Percentiles rank a stretch among this genome's conserved stretches.
These are phyloP conservation scores for Prietella phreatophila DNA, from an alignment of 2,113 vertebrate species.

Conservation along the genomic window DNA sequence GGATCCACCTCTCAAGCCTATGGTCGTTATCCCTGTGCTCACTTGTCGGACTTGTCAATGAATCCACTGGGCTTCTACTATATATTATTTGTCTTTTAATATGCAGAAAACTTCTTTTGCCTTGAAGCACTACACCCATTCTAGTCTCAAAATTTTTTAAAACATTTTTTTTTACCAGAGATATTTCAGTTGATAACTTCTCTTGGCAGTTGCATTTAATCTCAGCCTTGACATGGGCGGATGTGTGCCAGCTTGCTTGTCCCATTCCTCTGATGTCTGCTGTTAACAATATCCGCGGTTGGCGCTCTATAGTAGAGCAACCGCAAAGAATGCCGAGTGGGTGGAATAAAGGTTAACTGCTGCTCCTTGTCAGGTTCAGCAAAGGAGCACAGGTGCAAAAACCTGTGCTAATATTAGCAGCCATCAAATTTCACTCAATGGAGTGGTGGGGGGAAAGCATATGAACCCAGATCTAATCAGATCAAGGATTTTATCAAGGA, in stretches of 20 bases:
- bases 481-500: not conserved
- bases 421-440: slow-evolving; percentile 46
- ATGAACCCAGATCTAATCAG: not conserved
- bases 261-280: slow-evolving; percentile 61
- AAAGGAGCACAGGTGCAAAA: slow-evolving; percentile 56
- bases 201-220: slow-evolving; percentile 27
- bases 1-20: slow-evolving; percentile 22
- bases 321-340: slow-evolving; percentile 73
- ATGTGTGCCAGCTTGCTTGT: slow-evolving; percentile 55
- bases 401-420: slow-evolving; percentile 54
- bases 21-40: slow-evolving; percentile 19
- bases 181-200: not conserved
- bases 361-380: slow-evolving; percentile 54
- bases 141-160: not conserved
- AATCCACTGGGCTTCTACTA: not conserved
- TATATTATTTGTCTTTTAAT: not conserved
- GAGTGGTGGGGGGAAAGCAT: not conserved
- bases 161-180: not conserved
- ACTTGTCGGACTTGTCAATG: not conserved
- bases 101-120: not conserved
- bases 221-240: slow-evolving; percentile 44
- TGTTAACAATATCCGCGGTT: slow-evolving; percentile 67
- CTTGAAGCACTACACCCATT: not conserved
- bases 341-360: slow-evolving; percentile 63
- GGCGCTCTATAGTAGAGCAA: slow-evolving; percentile 63